Evolutionary conservation across 2,888 invertebrate species (phyloP).

Genomic region (Athrips mouffetella): DNA sequence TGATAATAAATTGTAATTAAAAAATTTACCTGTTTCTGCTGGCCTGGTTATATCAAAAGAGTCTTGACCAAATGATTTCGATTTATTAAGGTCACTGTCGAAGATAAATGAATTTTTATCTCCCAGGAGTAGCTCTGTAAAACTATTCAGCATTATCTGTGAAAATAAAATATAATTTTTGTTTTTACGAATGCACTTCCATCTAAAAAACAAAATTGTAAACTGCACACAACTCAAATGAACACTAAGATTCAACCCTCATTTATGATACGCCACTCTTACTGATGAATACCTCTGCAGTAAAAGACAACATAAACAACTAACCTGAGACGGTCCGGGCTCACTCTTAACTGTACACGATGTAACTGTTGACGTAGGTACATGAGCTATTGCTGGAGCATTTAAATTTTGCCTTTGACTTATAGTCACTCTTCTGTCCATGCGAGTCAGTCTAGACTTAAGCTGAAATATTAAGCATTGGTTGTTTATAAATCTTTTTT

Average conservation of each 20-base stretch:
- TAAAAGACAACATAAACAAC: not conserved
- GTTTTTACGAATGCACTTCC: no score
- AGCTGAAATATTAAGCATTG: constrained; percentile 72
- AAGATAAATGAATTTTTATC: constrained; percentile 45
- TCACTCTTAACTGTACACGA: constrained; percentile 35
- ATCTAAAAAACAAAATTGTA: no score
- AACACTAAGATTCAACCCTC: no score
- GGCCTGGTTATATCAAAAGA: constrained; percentile 40
- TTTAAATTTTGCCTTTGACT: constrained; percentile 60
- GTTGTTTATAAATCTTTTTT: not conserved
- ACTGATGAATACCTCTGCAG: not conserved
- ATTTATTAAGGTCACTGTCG: constrained; percentile 40
- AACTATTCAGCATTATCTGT: constrained; percentile 53
- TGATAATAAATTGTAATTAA: not conserved
- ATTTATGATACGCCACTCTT: not conserved
- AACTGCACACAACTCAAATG: no score
- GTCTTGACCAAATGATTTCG: constrained; percentile 40
- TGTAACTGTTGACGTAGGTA: constrained; percentile 35
- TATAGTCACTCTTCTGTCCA: constrained; percentile 79
- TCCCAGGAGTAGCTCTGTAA: constrained; percentile 50
- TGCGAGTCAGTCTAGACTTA: constrained; percentile 81
- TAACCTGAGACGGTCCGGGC: constrained; percentile 37
- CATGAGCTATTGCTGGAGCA: constrained; percentile 39
- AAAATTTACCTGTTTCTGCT: constrained; percentile 42
- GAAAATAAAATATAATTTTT: constrained; percentile 29